A percentile compares a stretch with the other conserved stretches of the same genome.
Conservation (phyloP, 2,113 vertebrate genomes). For the Jaculus jaculus region DNA sequence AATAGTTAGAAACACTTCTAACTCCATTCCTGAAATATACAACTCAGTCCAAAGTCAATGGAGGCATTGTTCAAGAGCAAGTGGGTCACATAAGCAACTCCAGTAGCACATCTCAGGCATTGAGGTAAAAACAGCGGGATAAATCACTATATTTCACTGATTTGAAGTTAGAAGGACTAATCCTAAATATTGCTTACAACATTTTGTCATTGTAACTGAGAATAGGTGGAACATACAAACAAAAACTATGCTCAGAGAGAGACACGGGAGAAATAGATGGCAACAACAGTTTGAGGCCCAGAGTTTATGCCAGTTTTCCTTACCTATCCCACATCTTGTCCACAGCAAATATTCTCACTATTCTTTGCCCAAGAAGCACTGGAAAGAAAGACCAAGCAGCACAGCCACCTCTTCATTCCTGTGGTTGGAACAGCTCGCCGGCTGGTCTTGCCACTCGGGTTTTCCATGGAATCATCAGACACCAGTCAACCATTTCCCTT, state of each 20-base stretch:
- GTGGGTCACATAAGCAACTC: no score
- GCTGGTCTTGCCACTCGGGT: neutral
- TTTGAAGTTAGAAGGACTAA: slow-evolving; percentile 9
- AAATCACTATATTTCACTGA: neutral
- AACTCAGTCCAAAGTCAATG: neutral
- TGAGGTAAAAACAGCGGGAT: neutral
- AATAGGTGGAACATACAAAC: neutral
- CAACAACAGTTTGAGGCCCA: neutral
- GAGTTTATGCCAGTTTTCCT: neutral
- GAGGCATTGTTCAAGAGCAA: neutral
- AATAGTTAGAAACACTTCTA: neutral
- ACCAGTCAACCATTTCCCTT: neutral
- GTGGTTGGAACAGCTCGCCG: neutral
- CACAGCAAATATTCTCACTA: neutral
- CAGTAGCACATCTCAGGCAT: no score
- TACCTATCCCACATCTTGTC: neutral
- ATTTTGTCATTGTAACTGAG: neutral
- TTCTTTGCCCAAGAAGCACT: neutral
- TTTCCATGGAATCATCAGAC: slow-evolving; percentile 17
- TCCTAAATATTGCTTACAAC: neutral
- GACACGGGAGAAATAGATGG: neutral
- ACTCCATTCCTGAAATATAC: neutral
- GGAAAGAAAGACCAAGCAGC: neutral
- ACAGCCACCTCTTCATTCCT: slow-evolving; percentile 13
- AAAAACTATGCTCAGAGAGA: neutral